Base-by-base conservation (phyloP, 2,888 invertebrate genomes). In the Nematopogon swammerdamellus region DNA sequence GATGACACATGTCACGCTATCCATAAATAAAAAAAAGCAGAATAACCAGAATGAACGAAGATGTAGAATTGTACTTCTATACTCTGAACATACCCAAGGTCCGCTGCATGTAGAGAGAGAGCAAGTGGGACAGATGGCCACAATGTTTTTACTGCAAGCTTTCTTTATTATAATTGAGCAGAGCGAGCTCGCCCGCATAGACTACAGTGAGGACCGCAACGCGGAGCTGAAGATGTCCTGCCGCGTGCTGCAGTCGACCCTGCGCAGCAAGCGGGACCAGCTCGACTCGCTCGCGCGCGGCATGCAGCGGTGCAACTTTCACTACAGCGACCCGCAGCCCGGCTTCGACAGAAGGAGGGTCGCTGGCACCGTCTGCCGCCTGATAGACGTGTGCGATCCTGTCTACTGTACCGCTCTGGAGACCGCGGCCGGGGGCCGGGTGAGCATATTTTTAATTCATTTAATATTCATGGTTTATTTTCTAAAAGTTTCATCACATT, bases 361-460 rank as follows among this genome's bases (percentile, higher is more conserved):
- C 1, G 81, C 82, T 55, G 97, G 97, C 16, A 83, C 91, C 19
- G 86, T 95, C 1, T 92, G 92, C 56, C 85, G 89, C 55, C 73
- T 96, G 54, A 83, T 98, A 49, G 81, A 82, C 36, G 84, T 96
- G 0, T 83, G 80, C 50, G 89, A 96, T 64, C 80, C 82, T 2
- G 69, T 68, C 19, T 83, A 86, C 62, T 87, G 87, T 49, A 85
- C 87, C 45, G 97, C 97, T 2, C 68, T 97, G 50, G 94, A 95
- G 67, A 87, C 89, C 17, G 88, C 89, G 8, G 94, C 92, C 16
- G 95, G 95, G 6, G 91, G 89, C 52, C 85, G 84, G 80, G 94
- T 95, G 68, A 70, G n/a, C n/a, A n/a, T n/a, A n/a, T n/a, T n/a
- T n/a, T n/a, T 80, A 70, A 6, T 10, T 16, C 25, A 14, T 19